Evolutionary conservation across 2,888 invertebrate species (phyloP).

Genomic region (Caenorhabditis sp.): DNA sequence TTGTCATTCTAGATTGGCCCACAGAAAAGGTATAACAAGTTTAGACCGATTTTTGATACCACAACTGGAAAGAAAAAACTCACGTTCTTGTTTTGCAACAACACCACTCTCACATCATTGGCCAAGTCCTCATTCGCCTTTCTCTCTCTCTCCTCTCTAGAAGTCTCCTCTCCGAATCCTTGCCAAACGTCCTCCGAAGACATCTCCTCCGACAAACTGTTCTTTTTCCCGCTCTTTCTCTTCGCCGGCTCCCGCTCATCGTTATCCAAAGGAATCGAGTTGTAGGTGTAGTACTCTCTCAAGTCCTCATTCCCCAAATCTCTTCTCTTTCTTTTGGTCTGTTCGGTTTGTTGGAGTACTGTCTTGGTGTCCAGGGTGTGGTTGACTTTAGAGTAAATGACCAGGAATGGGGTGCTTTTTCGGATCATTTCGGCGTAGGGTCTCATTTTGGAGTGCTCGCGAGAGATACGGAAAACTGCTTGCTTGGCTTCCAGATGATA

Average conservation of each 20-base stretch:
- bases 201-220: slow-evolving; percentile 52
- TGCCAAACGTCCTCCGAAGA: slow-evolving; percentile 69
- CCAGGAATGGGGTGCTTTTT: slow-evolving; percentile 69
- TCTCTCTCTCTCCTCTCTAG: slow-evolving; percentile 59
- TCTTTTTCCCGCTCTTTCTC: slow-evolving; percentile 43
- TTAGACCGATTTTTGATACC: no score
- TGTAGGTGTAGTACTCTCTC: slow-evolving; percentile 61
- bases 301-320: slow-evolving; percentile 53
- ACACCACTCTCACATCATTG: slow-evolving; percentile 72
- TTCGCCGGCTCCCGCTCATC: slow-evolving; percentile 43
- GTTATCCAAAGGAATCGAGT: slow-evolving; percentile 60
- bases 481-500: slow-evolving; percentile 69
- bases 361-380: slow-evolving; percentile 67
- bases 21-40: no score
- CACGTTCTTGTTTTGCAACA: slow-evolving; percentile 65
- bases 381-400: slow-evolving; percentile 70
- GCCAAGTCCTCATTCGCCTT: slow-evolving; percentile 57
- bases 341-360: slow-evolving; percentile 61
- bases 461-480: slow-evolving; percentile 65
- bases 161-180: slow-evolving; percentile 69
- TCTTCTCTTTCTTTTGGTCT: slow-evolving; percentile 64
- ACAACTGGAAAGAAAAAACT: no score
- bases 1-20: no score
- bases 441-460: slow-evolving; percentile 69
- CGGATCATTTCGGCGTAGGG: slow-evolving; percentile 72